A percentile compares a stretch with the other conserved stretches of the same genome.
Evolutionary conservation across 1,140 invertebrate species (phyloP).

Genomic region (Drosophila kepulauana): DNA sequence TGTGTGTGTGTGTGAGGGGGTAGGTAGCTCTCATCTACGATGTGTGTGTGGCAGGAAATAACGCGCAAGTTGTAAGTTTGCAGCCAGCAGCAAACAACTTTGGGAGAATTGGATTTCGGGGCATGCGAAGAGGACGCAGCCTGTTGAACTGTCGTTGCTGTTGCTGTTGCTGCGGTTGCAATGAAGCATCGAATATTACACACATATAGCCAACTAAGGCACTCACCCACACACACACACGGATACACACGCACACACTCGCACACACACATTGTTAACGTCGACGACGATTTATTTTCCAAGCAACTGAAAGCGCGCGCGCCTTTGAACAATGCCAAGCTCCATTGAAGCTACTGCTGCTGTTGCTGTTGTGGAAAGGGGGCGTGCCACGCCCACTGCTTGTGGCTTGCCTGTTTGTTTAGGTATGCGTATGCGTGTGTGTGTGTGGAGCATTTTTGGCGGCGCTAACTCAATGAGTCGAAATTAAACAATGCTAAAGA

Average conservation of each 20-base stretch:
- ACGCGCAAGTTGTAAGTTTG: constrained; percentile 81
- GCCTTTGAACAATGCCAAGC: constrained; percentile 61
- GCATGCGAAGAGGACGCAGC: constrained; percentile 18
- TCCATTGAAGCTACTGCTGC: constrained; percentile 31
- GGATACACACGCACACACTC: constrained; percentile 14
- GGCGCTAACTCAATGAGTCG: constrained; percentile 82
- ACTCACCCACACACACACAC: constrained; percentile 16
- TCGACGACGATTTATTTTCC: constrained; percentile 77
- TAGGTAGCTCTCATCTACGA: constrained; percentile 1
- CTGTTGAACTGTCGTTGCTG: constrained; percentile 56
- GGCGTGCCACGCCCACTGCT: constrained; percentile 17
- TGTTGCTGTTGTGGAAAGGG: neutral
- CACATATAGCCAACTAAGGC: constrained; percentile 53
- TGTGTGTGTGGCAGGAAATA: constrained; percentile 74
- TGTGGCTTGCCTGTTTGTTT: constrained; percentile 47
- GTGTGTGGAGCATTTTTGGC: constrained; percentile 58
- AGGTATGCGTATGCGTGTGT: constrained; percentile 21
- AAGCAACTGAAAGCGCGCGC: constrained; percentile 63
- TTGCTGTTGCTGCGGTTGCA: constrained; percentile 69
- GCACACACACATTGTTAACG: constrained; percentile 43
- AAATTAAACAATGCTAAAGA: constrained; percentile 85
- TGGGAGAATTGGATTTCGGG: neutral
- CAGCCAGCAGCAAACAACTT: constrained; percentile 72
- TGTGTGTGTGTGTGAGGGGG: too few species aligned
- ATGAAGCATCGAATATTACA: constrained; percentile 82